A percentile compares a stretch with the other conserved stretches of the same genome.
Evolutionary conservation across 2,888 invertebrate genomes (phyloP).

Genomic region (Callimorpha dominula): DNA sequence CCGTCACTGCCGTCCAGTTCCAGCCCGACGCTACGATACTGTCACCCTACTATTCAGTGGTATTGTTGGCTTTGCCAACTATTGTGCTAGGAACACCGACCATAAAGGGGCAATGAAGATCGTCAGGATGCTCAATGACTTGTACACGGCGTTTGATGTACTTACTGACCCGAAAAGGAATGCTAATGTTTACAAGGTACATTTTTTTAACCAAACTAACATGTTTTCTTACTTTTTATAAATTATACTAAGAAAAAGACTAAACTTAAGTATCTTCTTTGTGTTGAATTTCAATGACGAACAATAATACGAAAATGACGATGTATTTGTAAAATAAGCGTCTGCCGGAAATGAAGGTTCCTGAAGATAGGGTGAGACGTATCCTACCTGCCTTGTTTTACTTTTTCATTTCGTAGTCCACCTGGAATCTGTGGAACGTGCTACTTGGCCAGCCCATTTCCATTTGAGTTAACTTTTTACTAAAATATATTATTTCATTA

Average conservation of each 20-base stretch:
- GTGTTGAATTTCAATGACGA: too few species aligned
- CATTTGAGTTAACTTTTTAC: too few species aligned
- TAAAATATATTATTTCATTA: too few species aligned
- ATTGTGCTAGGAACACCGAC: conserved; percentile 96
- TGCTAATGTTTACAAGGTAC: conserved; percentile 97
- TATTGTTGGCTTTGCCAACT: conserved; percentile 94
- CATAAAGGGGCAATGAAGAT: conserved; percentile 98
- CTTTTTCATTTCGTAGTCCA: too few species aligned
- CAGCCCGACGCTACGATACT: conserved; percentile 94
- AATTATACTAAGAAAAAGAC: neutral
- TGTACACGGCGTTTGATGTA: conserved; percentile 97
- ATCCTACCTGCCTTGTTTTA: too few species aligned
- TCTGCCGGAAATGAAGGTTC: too few species aligned
- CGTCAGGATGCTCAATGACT: conserved; percentile 96
- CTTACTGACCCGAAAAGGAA: conserved; percentile 97
- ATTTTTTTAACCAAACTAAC: neutral
- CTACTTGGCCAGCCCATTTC: too few species aligned
- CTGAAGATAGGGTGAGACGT: too few species aligned
- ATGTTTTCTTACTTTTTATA: neutral
- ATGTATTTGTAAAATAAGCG: neutral
- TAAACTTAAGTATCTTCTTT: too few species aligned
- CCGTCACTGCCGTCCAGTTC: conserved; percentile 96
- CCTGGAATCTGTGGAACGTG: too few species aligned
- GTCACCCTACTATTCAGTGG: conserved; percentile 98
- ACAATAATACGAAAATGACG: neutral